Conservation (phyloP, 1,140 invertebrate genomes). For the Tetramorium simillimum region DNA sequence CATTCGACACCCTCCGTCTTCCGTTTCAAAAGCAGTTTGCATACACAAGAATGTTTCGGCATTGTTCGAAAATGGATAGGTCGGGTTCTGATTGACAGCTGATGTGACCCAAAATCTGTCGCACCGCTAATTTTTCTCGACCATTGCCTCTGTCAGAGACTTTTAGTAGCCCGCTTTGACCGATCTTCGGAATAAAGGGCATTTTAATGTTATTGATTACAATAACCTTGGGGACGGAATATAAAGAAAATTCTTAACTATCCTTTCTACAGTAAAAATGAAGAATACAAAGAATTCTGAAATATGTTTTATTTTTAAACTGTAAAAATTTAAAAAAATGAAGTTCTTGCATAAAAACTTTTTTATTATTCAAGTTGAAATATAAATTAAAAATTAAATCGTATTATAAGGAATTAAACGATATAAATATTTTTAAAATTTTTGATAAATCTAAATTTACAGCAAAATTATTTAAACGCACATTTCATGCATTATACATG, state of each 20-base stretch:
- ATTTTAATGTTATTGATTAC: background rate
- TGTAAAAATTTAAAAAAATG: background rate
- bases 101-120: constrained; percentile 67
- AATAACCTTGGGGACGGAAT: background rate
- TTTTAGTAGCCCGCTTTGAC: background rate
- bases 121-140: constrained; percentile 65
- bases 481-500: background rate
- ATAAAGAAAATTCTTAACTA: background rate
- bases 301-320: background rate
- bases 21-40: constrained; percentile 67
- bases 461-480: background rate
- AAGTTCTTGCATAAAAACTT: background rate
- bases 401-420: background rate
- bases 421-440: background rate
- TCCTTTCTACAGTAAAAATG: background rate
- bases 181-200: background rate
- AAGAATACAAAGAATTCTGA: background rate
- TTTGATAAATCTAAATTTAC: background rate
- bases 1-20: constrained; percentile 62
- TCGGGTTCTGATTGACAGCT: constrained; percentile 23
- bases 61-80: constrained; percentile 66
- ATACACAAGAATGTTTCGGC: constrained; percentile 62
- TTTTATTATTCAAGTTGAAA: background rate
- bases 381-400: background rate
- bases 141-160: background rate